Evolutionary conservation across 1,140 invertebrate genomes (phyloP).

Genomic region (Probaryconus sp.): DNA sequence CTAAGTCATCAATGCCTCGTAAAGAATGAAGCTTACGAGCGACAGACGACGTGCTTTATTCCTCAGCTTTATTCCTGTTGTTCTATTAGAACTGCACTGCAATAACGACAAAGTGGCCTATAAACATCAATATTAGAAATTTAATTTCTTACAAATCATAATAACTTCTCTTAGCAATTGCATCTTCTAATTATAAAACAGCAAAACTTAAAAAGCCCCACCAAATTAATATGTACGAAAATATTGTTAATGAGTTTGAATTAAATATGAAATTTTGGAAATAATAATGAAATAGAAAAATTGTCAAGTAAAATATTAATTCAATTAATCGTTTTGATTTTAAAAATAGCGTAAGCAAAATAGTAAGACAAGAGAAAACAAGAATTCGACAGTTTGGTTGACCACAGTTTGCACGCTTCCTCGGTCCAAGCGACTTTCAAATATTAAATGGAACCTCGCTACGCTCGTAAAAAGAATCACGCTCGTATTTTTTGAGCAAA

Average conservation of each 20-base stretch:
- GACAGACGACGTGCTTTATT: conserved; percentile 69
- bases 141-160: conserved; percentile 38
- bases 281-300: too few relatives aligned
- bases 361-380: conserved; percentile 53
- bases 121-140: conserved; percentile 64
- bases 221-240: too few relatives aligned
- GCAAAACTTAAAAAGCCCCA: too few relatives aligned
- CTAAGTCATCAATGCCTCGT: conserved; percentile 75
- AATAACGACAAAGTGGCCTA: conserved; percentile 56
- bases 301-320: too few relatives aligned
- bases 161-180: not conserved
- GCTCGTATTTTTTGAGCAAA: conserved; percentile 61
- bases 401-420: conserved; percentile 74
- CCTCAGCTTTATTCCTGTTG: conserved; percentile 69
- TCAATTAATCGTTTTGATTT: too few relatives aligned
- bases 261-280: too few relatives aligned
- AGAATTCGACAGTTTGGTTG: conserved; percentile 44
- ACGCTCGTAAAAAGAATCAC: conserved; percentile 74
- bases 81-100: conserved; percentile 63
- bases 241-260: too few relatives aligned
- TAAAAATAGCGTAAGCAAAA: conserved; percentile 45
- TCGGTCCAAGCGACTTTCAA: conserved; percentile 74
- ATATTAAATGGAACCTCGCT: conserved; percentile 75
- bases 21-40: conserved; percentile 78
- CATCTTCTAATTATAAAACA: too few relatives aligned